phyloP scores from a whole-genome alignment of 2,888 invertebrate genomes.

The Phaonia tiefii region DNA sequence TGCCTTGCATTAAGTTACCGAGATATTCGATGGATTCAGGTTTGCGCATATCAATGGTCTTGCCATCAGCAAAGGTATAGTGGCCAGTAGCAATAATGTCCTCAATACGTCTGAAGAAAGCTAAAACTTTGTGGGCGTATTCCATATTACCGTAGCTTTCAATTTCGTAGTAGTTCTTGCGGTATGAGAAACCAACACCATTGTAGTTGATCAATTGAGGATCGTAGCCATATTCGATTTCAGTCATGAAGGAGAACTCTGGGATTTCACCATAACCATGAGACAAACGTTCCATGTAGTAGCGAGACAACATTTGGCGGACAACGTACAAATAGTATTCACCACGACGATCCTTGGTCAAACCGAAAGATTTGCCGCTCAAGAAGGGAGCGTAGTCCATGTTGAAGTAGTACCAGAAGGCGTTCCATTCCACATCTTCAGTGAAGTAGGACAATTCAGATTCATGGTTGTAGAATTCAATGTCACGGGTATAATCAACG shows the following conservation, averaged over 20 bases:
- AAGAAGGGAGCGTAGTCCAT: constrained; percentile 85
- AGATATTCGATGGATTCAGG: constrained; percentile 82
- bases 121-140: constrained; percentile 50
- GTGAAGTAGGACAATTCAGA: constrained; percentile 85
- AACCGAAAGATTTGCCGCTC: constrained; percentile 81
- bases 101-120: constrained; percentile 79
- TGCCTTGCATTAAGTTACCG: constrained; percentile 82
- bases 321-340: constrained; percentile 84
- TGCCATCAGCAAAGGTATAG: constrained; percentile 71
- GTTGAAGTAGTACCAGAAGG: constrained; percentile 83
- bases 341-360: constrained; percentile 83
- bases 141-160: constrained; percentile 78
- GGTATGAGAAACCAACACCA: constrained; percentile 84
- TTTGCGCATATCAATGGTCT: constrained; percentile 70
- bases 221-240: constrained; percentile 83
- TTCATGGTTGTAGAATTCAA: constrained; percentile 81
- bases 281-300: constrained; percentile 87
- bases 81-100: constrained; percentile 81
- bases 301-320: constrained; percentile 86
- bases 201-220: constrained; percentile 84
- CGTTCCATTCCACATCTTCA: constrained; percentile 86
- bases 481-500: constrained; percentile 83
- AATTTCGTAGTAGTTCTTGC: constrained; percentile 82
- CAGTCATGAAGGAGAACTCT: constrained; percentile 81
- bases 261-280: constrained; percentile 85